These are phyloP conservation scores for Lepisosteus osseus DNA, from an alignment of 2,113 vertebrate species.

Conservation along the genomic window DNA sequence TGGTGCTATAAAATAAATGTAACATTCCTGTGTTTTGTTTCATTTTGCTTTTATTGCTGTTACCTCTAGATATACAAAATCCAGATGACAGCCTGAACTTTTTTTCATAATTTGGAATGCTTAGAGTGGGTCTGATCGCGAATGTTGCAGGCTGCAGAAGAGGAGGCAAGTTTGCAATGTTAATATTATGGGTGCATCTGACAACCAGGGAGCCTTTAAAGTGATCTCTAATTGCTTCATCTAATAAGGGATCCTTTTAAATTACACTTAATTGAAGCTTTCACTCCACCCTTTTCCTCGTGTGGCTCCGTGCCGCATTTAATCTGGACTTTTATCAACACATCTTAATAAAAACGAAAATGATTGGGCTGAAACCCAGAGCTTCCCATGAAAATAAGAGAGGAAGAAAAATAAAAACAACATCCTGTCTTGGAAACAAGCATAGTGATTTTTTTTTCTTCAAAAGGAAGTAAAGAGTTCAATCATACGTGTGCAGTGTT, in stretches of 20 bases:
- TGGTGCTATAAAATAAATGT: too few relatives aligned
- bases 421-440: constrained; percentile 47
- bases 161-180: too few relatives aligned
- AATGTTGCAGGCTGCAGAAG: too few relatives aligned
- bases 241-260: constrained; percentile 45
- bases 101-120: too few relatives aligned
- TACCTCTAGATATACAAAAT: too few relatives aligned
- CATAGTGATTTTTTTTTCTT: constrained; percentile 29
- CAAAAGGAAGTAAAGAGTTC: constrained; percentile 40
- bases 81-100: too few relatives aligned
- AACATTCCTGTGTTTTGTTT: too few relatives aligned
- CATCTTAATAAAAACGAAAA: constrained; percentile 64
- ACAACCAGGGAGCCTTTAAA: neutral
- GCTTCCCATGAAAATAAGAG: constrained; percentile 45
- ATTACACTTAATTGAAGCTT: constrained; percentile 44
- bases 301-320: constrained; percentile 46
- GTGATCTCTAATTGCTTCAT: constrained; percentile 35
- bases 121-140: too few relatives aligned
- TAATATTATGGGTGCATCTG: neutral
- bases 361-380: constrained; percentile 52
- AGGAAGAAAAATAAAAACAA: constrained; percentile 31
- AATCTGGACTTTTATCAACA: constrained; percentile 49
- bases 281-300: constrained; percentile 55
- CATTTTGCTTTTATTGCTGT: too few relatives aligned
- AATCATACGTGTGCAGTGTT: constrained; percentile 27